Evolutionary conservation across 2,113 vertebrate species (phyloP).

Genomic region (Spizaetus ornatus): DNA sequence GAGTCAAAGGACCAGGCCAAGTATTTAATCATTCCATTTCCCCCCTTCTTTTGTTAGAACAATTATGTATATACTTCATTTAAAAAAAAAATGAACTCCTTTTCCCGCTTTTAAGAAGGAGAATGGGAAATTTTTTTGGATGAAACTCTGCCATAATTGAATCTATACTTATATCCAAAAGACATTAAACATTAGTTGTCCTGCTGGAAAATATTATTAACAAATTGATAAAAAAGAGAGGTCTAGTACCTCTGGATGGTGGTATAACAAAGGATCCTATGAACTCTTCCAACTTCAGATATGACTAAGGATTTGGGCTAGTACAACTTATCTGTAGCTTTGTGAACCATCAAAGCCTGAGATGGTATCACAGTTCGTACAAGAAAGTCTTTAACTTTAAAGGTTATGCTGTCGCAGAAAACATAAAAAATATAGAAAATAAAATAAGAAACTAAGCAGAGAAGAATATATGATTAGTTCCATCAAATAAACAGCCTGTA

Average conservation of each 20-base stretch:
- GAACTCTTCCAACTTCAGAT: background rate
- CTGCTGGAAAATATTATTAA: background rate
- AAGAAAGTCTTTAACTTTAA: background rate
- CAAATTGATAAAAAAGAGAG: background rate
- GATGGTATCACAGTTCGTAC: background rate
- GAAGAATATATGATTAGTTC: background rate
- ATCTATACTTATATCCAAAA: background rate
- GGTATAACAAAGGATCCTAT: background rate
- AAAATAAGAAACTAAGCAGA: background rate
- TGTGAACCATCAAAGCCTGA: background rate
- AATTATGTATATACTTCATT: background rate
- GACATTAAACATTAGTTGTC: background rate
- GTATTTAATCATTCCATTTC: background rate
- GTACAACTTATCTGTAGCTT: background rate
- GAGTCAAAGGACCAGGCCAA: background rate
- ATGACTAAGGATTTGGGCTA: background rate
- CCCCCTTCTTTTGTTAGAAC: background rate
- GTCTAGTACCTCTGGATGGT: background rate
- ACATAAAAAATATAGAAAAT: background rate
- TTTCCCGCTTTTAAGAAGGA: background rate
- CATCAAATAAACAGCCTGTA: background rate
- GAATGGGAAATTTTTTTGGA: background rate
- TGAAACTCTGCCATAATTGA: background rate
- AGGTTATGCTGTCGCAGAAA: background rate
- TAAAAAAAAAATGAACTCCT: accelerated